These are phyloP conservation scores for Antidorcas marsupialis DNA, from an alignment of 2,113 vertebrate species.

Conservation along the genomic window DNA sequence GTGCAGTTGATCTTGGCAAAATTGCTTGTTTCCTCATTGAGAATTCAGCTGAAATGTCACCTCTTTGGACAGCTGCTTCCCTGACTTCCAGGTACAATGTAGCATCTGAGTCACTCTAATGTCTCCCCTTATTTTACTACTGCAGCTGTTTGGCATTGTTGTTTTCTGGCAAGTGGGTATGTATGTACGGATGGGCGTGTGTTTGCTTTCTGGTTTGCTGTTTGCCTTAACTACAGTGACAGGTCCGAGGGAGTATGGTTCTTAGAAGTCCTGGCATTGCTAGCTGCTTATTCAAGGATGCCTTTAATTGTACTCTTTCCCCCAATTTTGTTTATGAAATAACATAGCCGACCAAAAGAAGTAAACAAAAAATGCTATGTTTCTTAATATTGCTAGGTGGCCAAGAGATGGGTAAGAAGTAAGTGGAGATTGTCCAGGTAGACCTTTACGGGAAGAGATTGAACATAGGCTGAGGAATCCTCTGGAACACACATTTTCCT, in stretches of 20 bases:
- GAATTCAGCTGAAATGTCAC: not conserved
- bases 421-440: not conserved
- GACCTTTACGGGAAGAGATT: not conserved
- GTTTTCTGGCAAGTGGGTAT: not conserved
- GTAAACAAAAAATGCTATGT: not conserved
- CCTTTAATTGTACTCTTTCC: not conserved
- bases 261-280: not conserved
- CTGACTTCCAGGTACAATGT: not conserved
- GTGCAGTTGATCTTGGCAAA: not conserved
- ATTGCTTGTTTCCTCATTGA: not conserved
- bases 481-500: not conserved
- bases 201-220: not conserved
- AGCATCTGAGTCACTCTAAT: not conserved
- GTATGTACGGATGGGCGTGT: rapidly evolving
- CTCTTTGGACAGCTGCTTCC: not conserved
- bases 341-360: not conserved
- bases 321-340: not conserved
- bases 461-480: not conserved
- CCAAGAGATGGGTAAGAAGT: not conserved
- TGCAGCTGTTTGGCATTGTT: not conserved
- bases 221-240: not conserved
- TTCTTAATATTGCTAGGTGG: not conserved
- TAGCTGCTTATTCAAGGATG: not conserved
- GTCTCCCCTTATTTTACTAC: not conserved
- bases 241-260: not conserved